Evolutionary conservation across 1,140 invertebrate species (phyloP), one percentile per base, ranked within the genome.

Genomic region (Drosophila lowei): DNA sequence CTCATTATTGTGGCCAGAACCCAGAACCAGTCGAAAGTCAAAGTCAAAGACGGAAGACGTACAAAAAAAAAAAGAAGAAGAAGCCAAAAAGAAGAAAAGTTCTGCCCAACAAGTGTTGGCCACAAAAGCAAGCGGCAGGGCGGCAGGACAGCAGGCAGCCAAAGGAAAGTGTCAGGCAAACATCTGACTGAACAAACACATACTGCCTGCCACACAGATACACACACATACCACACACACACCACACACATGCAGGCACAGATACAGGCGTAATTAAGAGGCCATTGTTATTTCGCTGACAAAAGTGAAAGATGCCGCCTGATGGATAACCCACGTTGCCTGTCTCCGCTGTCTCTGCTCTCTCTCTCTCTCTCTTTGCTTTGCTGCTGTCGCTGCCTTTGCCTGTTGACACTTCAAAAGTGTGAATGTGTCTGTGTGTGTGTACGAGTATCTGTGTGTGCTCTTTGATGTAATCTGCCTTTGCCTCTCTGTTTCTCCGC

Each of bases 231-330:
- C 57, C 23, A 30, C 3, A 64, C 9, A 9, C 11, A 23, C 16
- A 41, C 57, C 15, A 77, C 65, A 70, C 47, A 71, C 38, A 85
- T 52, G 16, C 56, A 50, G 30, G 62, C 42, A 47, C 18, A 42
- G 21, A 68, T 42, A 77, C 67, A 86, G 70, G 80, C 79, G 89
- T 90, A 90, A 90, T 90, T 90, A 90, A 90, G 89, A 90, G 89
- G 84, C 89, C 84, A 90, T 90, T 90, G 89, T 90, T 90, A 84
- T 90, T 89, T 79, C 85, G 89, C 89, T 90, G 89, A 90, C 89
- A 90, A 90, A 90, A 90, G 89, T 90, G 80, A 90, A 90, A 90
- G 89, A 90, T 89, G 66, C 63, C 78, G 34, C 34, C 79, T 90
- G 84, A 90, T 80, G 85, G 89, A 90, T 90, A 90, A 86, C 77